Conservation (phyloP, 2,888 invertebrate species). For the Antitype chi region DNA sequence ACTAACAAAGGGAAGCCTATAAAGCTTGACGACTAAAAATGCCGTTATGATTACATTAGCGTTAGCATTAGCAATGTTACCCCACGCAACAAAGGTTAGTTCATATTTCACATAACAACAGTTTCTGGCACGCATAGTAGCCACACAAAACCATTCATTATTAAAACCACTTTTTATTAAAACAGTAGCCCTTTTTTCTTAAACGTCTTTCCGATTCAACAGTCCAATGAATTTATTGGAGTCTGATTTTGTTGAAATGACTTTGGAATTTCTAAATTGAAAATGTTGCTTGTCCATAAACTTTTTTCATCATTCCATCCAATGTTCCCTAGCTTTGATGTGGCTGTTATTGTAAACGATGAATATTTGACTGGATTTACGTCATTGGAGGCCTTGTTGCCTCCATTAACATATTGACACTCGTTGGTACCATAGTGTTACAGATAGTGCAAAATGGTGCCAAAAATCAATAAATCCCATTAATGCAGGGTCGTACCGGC, state of each 20-base stretch:
- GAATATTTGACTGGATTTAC: slow-evolving; percentile 15
- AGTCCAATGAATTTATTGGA: slow-evolving; percentile 16
- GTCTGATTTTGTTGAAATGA: neutral
- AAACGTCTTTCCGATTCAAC: neutral
- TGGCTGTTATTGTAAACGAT: neutral
- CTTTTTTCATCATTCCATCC: slow-evolving; percentile 2
- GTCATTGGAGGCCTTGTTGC: slow-evolving; percentile 36
- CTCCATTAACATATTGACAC: slow-evolving; percentile 33
- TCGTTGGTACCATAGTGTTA: neutral
- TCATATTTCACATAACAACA: slow-evolving; percentile 56
- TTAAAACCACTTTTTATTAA: slow-evolving; percentile 15
- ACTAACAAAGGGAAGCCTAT: slow-evolving; percentile 30
- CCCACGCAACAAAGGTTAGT: slow-evolving; percentile 53
- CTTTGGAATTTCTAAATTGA: slow-evolving; percentile 23
- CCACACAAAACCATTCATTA: slow-evolving; percentile 34
- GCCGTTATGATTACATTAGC: slow-evolving; percentile 45
- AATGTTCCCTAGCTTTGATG: neutral
- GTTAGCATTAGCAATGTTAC: slow-evolving; percentile 22
- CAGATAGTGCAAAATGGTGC: slow-evolving; percentile 40
- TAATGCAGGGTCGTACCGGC: slow-evolving; percentile 64
- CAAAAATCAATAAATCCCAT: slow-evolving; percentile 63
- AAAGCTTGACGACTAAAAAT: slow-evolving; percentile 36
- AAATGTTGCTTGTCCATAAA: neutral
- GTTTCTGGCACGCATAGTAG: slow-evolving; percentile 55
- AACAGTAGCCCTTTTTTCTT: slow-evolving; percentile 12